Base-by-base conservation (phyloP, 2,113 vertebrate species). In the Emberiza fucata region DNA sequence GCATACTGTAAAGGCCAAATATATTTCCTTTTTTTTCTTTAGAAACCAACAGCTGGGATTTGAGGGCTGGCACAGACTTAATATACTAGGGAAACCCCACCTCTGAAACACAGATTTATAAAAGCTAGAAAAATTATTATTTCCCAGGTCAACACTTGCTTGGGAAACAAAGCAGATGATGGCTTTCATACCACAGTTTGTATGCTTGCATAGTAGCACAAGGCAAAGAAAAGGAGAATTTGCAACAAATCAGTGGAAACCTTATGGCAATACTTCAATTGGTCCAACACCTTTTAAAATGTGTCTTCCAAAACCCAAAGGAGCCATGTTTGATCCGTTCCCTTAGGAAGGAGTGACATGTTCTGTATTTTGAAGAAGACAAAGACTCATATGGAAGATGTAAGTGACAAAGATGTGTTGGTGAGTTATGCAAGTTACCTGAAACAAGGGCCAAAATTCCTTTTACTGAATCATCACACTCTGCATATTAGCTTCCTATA, bases 401-500 rank as follows among this genome's bases (percentile, higher is more conserved):
- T 3, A 5, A 93, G 75, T 19, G 60, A 70, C 19, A 21, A 93
- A 81, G 92, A 80, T 5, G 3, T 57, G 14, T 17, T 0, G 1
- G 31, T 40, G 85, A 94, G 69, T 88, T 92, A 73, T 63, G 50
- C 75, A 80, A 92, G 92, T 91, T 72, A 90, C 73, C 87, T 69
- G 48, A 93, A 93, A 86, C 51, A 77, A 95, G 69, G 65, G 85
- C 82, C 94, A 95, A 88, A 93, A 96, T 66, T 63, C 64, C 88
- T 94, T 94, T 88, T 71, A 93, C 85, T 61, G 72, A 79, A 90
- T 81, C 93, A 75, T 83, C 90, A 44, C 76, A 51, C 33, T 28
- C 79, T 54, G 50, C 63, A 1, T 68, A 89, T 93, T 80, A 77
- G 76, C 79, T 84, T 86, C 60, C 83, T 57, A 71, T 37, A 94